These are phyloP conservation scores for Archilochus colubris DNA, from an alignment of 2,113 vertebrate species.

Conservation along the genomic window DNA sequence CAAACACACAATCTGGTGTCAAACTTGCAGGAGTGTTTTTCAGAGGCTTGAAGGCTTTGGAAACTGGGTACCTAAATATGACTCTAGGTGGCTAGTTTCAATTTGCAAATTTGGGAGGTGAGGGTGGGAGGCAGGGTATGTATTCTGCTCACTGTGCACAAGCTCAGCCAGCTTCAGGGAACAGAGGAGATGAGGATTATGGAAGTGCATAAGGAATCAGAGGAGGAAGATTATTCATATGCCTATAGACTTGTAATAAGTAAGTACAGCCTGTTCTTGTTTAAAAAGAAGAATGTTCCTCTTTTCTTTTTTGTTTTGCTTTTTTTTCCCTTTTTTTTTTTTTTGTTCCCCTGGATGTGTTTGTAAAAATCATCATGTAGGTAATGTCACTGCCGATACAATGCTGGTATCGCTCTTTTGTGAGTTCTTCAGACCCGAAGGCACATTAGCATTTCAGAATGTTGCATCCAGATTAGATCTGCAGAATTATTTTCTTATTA, in stretches of 20 bases:
- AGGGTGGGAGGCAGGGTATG: not conserved
- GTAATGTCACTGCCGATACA: not conserved
- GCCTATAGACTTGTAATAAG: constrained; percentile 14
- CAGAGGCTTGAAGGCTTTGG: not conserved
- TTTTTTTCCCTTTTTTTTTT: not conserved
- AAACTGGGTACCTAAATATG: not conserved
- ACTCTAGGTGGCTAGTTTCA: not conserved
- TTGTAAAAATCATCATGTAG: not conserved
- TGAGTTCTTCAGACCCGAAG: constrained; percentile 27
- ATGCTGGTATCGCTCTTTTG: not conserved
- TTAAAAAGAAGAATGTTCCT: not conserved
- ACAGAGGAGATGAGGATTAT: not conserved
- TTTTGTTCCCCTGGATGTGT: not conserved
- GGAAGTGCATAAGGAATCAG: not conserved
- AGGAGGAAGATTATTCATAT: constrained; percentile 23
- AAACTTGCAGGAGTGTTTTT: not conserved
- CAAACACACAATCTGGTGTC: not conserved
- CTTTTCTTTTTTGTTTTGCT: no score
- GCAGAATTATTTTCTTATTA: constrained; percentile 19
- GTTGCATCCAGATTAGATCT: not conserved
- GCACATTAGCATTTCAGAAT: constrained; percentile 5
- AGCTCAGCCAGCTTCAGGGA: not conserved
- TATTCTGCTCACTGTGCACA: not conserved
- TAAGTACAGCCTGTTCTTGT: constrained; percentile 8
- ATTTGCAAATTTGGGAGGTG: not conserved